These are phyloP conservation scores for Amphiprion clarkii DNA, from an alignment of 2,797 vertebrate genomes.

Conservation along the genomic window DNA sequence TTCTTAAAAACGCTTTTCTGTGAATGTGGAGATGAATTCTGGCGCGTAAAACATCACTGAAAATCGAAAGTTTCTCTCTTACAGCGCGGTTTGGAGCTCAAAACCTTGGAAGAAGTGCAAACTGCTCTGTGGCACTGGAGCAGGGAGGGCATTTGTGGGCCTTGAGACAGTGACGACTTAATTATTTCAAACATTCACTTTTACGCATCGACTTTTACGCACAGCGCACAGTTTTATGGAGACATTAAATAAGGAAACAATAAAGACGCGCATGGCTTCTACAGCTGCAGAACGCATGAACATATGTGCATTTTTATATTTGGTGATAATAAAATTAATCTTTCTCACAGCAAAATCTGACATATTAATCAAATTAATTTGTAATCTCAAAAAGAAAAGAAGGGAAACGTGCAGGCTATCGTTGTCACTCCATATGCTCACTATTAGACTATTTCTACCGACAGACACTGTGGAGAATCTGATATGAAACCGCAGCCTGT, in stretches of 20 bases:
- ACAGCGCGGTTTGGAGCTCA: background rate
- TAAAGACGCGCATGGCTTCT: background rate
- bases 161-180: background rate
- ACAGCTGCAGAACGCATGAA: too few species aligned
- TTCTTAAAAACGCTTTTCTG: background rate
- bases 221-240: background rate
- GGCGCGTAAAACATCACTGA: background rate
- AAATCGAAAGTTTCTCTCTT: slow-evolving; percentile 17
- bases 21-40: background rate
- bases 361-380: background rate
- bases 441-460: slow-evolving; percentile 11
- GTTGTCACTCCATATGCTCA: background rate
- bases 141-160: background rate
- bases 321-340: background rate
- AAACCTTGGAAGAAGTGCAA: background rate
- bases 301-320: background rate
- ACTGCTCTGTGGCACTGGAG: background rate
- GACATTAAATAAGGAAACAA: background rate
- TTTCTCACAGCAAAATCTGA: background rate
- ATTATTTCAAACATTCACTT: background rate
- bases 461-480: slow-evolving; percentile 22
- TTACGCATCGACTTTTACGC: slow-evolving; percentile 4
- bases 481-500: slow-evolving; percentile 38
- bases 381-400: background rate
- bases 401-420: background rate